phyloP scores from a whole-genome alignment of 1,140 invertebrate genomes.

The Himalopsyche phryganea region DNA sequence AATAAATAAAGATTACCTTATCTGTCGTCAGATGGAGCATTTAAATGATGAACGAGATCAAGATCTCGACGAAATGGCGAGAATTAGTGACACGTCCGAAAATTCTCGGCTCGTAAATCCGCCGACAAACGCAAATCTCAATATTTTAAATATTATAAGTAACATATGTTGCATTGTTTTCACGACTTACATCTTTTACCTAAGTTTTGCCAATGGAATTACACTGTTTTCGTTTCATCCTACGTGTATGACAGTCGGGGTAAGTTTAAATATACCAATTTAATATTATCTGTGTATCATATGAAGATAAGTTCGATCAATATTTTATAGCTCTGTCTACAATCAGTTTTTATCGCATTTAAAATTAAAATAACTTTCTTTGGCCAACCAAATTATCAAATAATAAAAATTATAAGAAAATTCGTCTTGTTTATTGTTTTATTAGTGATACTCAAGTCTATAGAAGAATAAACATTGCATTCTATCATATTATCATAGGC shows the following conservation, averaged over 20 bases:
- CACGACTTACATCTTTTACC: conserved; percentile 40
- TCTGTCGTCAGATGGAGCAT: conserved; percentile 8
- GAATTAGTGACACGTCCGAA: conserved; percentile 35
- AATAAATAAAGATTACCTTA: too few relatives aligned
- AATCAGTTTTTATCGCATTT: not conserved
- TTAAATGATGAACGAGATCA: conserved; percentile 7
- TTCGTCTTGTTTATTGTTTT: too few relatives aligned
- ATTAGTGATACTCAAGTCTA: too few relatives aligned
- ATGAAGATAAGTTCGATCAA: not conserved
- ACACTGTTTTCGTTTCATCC: conserved; percentile 49
- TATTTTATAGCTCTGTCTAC: not conserved
- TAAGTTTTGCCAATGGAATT: conserved; percentile 42
- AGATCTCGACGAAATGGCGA: conserved; percentile 25
- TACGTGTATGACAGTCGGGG: conserved; percentile 42
- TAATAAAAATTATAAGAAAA: too few relatives aligned
- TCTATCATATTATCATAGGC: too few relatives aligned
- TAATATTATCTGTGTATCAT: too few relatives aligned
- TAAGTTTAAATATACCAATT: conserved; percentile 34
- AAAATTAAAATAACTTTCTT: not conserved
- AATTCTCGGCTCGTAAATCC: conserved; percentile 26
- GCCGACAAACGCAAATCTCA: conserved; percentile 34
- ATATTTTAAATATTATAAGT: conserved; percentile 42
- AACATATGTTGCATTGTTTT: conserved; percentile 38
- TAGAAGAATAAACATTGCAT: too few relatives aligned
- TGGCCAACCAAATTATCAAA: too few relatives aligned